These are phyloP conservation scores for Neuroterus valhalla DNA, from an alignment of 1,140 invertebrate species.

Conservation along the genomic window DNA sequence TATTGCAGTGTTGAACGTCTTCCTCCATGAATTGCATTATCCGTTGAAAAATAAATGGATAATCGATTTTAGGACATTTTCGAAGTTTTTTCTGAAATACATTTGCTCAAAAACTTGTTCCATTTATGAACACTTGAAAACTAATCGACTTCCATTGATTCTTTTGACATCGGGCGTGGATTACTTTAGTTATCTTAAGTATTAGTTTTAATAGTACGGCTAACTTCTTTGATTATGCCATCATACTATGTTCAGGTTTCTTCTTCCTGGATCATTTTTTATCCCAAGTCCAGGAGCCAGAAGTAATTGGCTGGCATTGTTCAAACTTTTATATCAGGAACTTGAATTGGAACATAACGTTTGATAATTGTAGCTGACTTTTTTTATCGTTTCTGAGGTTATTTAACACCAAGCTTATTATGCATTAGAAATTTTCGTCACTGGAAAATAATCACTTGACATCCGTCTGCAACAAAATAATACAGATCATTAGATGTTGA, in stretches of 20 bases:
- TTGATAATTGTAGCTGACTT: slow-evolving; percentile 31
- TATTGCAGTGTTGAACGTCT: slow-evolving; percentile 56
- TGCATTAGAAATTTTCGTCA: too few relatives aligned
- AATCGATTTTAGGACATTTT: slow-evolving; percentile 64
- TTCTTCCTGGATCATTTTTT: slow-evolving; percentile 43
- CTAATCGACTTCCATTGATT: slow-evolving; percentile 15
- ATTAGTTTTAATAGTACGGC: neutral
- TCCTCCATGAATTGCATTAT: slow-evolving; percentile 64
- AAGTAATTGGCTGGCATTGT: slow-evolving; percentile 69
- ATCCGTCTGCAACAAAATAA: slow-evolving; percentile 11
- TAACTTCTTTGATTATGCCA: neutral
- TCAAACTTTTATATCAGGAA: slow-evolving; percentile 44
- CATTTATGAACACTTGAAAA: slow-evolving; percentile 67
- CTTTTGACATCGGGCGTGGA: neutral
- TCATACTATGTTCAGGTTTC: neutral
- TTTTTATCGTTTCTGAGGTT: neutral
- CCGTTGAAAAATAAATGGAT: slow-evolving; percentile 70
- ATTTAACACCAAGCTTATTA: too few relatives aligned
- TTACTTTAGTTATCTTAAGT: too few relatives aligned
- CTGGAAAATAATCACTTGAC: too few relatives aligned
- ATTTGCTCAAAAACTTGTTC: slow-evolving; percentile 66
- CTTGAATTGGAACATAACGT: slow-evolving; percentile 38
- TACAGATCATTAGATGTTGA: neutral
- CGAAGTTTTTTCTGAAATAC: slow-evolving; percentile 60
- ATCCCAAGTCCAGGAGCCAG: slow-evolving; percentile 70